These are phyloP conservation scores for Iguana delicatissima DNA, from an alignment of 2,797 vertebrate genomes.

Conservation along the genomic window DNA sequence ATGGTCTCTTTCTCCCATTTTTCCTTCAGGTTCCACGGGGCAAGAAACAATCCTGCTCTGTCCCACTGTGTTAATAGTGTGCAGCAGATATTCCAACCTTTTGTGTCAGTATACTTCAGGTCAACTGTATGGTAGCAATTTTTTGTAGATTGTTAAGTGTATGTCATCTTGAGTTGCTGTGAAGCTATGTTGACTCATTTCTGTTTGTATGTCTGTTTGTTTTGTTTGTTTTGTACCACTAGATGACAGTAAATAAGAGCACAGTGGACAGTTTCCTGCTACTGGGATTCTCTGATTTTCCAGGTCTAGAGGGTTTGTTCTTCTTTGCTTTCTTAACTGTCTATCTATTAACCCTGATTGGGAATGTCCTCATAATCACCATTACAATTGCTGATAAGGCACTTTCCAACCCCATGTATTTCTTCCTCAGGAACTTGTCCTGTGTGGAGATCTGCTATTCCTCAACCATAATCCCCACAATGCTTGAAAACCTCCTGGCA, in stretches of 20 bases:
- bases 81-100: not conserved
- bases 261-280: conserved; percentile 58
- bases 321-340: conserved; percentile 61
- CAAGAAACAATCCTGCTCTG: not conserved
- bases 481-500: conserved; percentile 62
- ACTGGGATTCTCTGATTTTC: conserved; percentile 64
- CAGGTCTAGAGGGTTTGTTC: conserved; percentile 39
- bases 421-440: conserved; percentile 68
- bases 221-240: not conserved
- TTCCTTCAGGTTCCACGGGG: not conserved
- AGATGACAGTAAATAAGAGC: conserved; percentile 47
- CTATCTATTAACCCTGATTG: conserved; percentile 60
- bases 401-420: conserved; percentile 67
- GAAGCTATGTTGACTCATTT: not conserved
- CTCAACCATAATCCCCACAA: conserved; percentile 54
- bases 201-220: not conserved
- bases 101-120: no score
- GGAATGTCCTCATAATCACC: conserved; percentile 54
- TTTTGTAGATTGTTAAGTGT: not conserved
- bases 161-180: not conserved
- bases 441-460: conserved; percentile 67
- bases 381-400: conserved; percentile 40
- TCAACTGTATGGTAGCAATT: not conserved
- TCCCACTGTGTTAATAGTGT: not conserved
- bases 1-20: not conserved